These are phyloP conservation scores for Nematopogon swammerdamellus DNA, from an alignment of 2,888 invertebrate genomes.

Conservation along the genomic window DNA sequence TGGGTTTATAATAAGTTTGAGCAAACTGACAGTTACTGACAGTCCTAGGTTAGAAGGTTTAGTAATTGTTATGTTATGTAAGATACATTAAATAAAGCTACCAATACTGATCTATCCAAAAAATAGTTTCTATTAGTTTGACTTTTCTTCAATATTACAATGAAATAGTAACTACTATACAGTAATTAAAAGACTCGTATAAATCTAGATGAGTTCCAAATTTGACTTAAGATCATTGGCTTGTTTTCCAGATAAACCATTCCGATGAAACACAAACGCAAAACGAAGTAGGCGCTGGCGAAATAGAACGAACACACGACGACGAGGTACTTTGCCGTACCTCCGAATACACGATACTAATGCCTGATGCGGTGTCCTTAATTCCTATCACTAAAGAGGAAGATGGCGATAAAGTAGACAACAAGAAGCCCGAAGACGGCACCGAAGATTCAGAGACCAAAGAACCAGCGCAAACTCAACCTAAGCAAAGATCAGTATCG, in stretches of 20 bases:
- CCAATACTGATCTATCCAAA: no score
- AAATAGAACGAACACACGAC: slow-evolving; percentile 17
- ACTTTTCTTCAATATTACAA: no score
- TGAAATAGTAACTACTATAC: no score
- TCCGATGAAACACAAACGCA: slow-evolving; percentile 38
- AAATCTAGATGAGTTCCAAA: no score
- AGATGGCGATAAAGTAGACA: slow-evolving; percentile 35
- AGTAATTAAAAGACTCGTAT: no score
- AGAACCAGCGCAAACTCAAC: slow-evolving; percentile 46
- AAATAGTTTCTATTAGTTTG: no score
- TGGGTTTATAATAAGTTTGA: no score
- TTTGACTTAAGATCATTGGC: not conserved
- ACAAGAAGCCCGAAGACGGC: not conserved
- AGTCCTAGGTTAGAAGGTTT: no score
- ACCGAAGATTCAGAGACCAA: slow-evolving; percentile 25
- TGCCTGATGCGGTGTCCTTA: slow-evolving; percentile 40
- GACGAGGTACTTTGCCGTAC: slow-evolving; percentile 24
- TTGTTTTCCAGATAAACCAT: slow-evolving; percentile 37
- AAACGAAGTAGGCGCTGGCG: slow-evolving; percentile 24
- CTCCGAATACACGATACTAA: slow-evolving; percentile 30
- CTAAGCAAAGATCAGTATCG: slow-evolving; percentile 68
- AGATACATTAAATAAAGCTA: no score
- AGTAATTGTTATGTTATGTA: no score
- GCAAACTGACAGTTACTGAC: no score
- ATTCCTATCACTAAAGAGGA: slow-evolving; percentile 34